These are phyloP conservation scores for Oasisia sp. DNA, from an alignment of 2,888 invertebrate genomes.

Conservation along the genomic window DNA sequence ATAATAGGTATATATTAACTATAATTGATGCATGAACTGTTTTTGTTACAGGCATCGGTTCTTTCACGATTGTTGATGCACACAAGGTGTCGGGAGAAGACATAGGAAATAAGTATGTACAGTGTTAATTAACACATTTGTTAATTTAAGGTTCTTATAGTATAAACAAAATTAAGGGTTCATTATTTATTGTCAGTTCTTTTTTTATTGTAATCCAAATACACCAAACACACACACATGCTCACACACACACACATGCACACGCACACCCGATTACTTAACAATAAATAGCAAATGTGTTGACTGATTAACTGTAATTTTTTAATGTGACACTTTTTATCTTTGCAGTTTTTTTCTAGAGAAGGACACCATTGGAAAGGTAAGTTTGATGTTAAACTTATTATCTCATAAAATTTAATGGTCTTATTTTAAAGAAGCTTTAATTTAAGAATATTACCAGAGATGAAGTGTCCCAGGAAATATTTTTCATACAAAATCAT, in stretches of 20 bases:
- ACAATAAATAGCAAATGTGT: background rate
- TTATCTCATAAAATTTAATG: background rate
- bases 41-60: conserved; percentile 65
- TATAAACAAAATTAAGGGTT: background rate
- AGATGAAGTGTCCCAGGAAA: too few relatives aligned
- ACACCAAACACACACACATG: too few relatives aligned
- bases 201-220: background rate
- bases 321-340: conserved; percentile 26
- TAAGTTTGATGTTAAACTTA: conserved; percentile 41
- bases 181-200: background rate
- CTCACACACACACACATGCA: too few relatives aligned
- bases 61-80: conserved; percentile 87
- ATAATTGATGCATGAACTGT: background rate
- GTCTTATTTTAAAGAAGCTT: background rate
- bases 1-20: too few relatives aligned
- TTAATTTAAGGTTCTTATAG: background rate
- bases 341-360: conserved; percentile 87
- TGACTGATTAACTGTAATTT: background rate
- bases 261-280: background rate
- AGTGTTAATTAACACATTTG: background rate
- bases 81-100: conserved; percentile 89
- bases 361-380: conserved; percentile 78
- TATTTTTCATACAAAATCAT: too few relatives aligned
- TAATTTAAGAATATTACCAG: background rate
- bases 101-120: conserved; percentile 84